These are phyloP conservation scores for Passer montanus DNA, from an alignment of 2,113 vertebrate species.

Conservation along the genomic window DNA sequence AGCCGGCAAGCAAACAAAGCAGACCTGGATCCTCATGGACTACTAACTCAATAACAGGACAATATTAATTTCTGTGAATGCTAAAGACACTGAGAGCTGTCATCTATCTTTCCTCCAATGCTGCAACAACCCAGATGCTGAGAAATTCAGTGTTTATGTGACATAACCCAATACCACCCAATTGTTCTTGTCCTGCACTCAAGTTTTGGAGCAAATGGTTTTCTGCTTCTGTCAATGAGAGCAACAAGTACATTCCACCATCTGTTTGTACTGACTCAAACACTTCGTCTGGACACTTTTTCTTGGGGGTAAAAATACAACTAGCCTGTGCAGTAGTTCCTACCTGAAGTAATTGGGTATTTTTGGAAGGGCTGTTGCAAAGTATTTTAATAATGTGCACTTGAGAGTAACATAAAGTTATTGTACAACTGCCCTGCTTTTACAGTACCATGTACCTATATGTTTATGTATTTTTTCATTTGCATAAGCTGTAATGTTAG, in stretches of 20 bases:
- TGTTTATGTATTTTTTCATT: slow-evolving; percentile 10
- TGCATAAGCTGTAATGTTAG: not conserved
- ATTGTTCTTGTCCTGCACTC: not conserved
- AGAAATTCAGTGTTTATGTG: not conserved
- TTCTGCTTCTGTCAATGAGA: not conserved
- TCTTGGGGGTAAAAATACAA: not conserved
- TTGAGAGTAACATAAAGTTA: not conserved
- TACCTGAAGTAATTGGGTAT: not conserved
- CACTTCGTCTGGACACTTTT: not conserved
- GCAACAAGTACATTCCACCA: not conserved
- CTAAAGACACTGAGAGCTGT: not conserved
- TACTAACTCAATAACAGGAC: not conserved
- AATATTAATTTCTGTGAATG: not conserved
- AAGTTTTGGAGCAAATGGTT: not conserved
- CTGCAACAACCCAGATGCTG: not conserved
- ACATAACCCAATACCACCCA: not conserved
- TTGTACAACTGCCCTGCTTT: not conserved
- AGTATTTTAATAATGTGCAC: not conserved
- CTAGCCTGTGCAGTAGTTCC: not conserved
- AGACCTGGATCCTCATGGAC: not conserved
- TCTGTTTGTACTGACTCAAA: not conserved
- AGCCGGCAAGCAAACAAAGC: not conserved
- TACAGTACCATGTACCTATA: not conserved
- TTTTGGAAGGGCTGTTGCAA: not conserved
- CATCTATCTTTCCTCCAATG: not conserved